Evolutionary conservation across 2,888 invertebrate species (phyloP).

Genomic region (Parasteatoda lunata): DNA sequence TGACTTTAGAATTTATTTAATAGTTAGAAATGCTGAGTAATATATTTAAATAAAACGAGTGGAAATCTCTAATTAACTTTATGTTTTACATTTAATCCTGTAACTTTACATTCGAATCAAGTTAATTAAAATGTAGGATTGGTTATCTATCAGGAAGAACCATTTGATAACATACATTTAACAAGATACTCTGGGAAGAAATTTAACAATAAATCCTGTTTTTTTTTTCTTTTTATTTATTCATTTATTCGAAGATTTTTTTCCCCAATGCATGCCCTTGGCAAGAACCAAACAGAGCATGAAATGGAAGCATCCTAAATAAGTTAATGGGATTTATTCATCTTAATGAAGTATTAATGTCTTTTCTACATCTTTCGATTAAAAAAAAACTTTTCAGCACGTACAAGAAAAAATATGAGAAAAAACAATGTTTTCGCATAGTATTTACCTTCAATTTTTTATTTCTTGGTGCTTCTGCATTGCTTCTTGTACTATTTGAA

Average conservation of each 20-base stretch:
- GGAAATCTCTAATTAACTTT: too few species aligned
- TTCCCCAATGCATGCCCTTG: not conserved
- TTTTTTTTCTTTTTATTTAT: too few species aligned
- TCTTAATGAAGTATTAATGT: constrained; percentile 46
- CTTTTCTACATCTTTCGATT: constrained; percentile 3
- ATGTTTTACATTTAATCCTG: too few species aligned
- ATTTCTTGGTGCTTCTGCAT: constrained; percentile 7
- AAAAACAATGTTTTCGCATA: constrained; percentile 7
- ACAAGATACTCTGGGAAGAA: too few species aligned
- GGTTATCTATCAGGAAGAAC: too few species aligned
- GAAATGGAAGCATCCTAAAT: constrained; percentile 21
- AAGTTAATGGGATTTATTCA: constrained; percentile 53
- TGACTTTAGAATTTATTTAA: too few species aligned
- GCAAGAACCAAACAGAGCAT: not conserved
- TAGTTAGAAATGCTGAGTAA: too few species aligned
- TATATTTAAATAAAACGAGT: too few species aligned
- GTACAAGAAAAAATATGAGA: not conserved
- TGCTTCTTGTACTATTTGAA: constrained; percentile 15
- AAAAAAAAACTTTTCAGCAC: not conserved
- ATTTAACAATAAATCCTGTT: too few species aligned
- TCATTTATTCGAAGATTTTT: not conserved
- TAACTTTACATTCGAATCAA: too few species aligned
- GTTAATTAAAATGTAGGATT: too few species aligned
- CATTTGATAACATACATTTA: too few species aligned
- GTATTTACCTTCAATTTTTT: constrained; percentile 15